Evolutionary conservation across 2,113 vertebrate species (phyloP), one percentile per base, ranked within the genome.

Genomic region (Poecilia latipinna): DNA sequence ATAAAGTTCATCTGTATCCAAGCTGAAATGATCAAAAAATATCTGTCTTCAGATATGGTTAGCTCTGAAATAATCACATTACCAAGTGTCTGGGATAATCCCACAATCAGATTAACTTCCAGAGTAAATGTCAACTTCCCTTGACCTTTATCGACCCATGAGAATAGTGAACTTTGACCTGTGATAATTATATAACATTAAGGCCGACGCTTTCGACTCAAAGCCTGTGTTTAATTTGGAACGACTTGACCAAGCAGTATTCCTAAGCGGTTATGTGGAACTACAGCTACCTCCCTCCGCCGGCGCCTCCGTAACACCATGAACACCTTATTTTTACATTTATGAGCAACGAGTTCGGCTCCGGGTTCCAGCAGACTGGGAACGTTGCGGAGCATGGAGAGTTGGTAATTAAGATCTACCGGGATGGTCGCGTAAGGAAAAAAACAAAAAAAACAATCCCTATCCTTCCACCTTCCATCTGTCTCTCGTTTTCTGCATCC

Each of bases 311-410:
- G 87, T 68, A 80, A 89, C 74, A 88, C 80, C 72, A 83, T 76
- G 82, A 86, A 75, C 75, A 72, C 68, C 22, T 79, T 93, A 91
- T 26, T 90, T 90, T 92, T 93, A 94, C 87, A 93, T 26, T 80
- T 87, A 84, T 79, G 86, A 88, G 80, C 78, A 65, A 87, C 85
- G 74, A 77, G 65, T 83, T 82, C 10, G 48, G 83, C 82, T 88
- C 80, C 82, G 79, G 74, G 71, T 71, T 77, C 79, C 70, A 73
- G 68, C 24, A 66, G 65, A 39, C 37, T 8, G 22, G n/a, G 65
- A 84, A 87, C 65, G 80, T 83, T 78, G 82, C 70, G 82, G 54
- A 80, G 85, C 78, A 60, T 73, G 74, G 65, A 78, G 80, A 82
- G 77, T 90, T 12, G 61, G 80, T 84, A 78, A 85, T 85, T 86